These are phyloP conservation scores for Charina bottae DNA, from an alignment of 2,113 vertebrate species.

Conservation along the genomic window DNA sequence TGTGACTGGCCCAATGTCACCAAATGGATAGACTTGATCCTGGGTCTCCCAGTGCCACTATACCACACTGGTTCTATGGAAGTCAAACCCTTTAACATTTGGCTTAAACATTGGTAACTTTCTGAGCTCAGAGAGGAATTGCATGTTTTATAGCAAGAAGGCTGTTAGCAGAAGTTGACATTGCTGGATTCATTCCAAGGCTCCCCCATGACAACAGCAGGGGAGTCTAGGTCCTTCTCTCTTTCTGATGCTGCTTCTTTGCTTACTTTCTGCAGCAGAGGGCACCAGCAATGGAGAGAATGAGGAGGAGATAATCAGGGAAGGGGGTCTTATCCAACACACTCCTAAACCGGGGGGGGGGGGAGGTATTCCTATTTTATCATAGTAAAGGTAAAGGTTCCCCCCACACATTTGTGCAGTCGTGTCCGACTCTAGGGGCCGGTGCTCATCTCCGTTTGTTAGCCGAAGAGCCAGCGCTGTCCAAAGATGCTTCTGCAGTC, in stretches of 20 bases:
- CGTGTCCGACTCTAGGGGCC: too few species aligned
- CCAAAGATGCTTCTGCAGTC: too few species aligned
- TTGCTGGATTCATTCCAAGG: background rate
- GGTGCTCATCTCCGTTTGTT: too few species aligned
- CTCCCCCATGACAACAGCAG: background rate
- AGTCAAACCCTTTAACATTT: background rate
- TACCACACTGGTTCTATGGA: background rate
- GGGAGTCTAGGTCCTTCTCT: background rate
- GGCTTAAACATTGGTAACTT: background rate
- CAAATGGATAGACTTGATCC: background rate
- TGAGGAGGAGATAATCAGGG: too few species aligned
- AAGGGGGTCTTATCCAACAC: too few species aligned
- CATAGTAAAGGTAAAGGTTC: too few species aligned
- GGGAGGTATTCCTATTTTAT: background rate
- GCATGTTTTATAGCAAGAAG: background rate
- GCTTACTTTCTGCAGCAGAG: background rate
- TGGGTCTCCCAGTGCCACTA: background rate
- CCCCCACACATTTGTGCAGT: too few species aligned
- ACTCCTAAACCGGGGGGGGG: background rate
- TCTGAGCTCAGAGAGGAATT: background rate
- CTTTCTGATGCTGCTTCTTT: background rate
- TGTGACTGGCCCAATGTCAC: background rate
- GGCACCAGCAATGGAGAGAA: background rate
- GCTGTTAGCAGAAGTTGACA: background rate
- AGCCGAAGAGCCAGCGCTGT: too few species aligned